Evolutionary conservation across 1,140 invertebrate genomes (phyloP), one percentile per base, ranked within the genome.

Genomic region (Scaptomyza montana): DNA sequence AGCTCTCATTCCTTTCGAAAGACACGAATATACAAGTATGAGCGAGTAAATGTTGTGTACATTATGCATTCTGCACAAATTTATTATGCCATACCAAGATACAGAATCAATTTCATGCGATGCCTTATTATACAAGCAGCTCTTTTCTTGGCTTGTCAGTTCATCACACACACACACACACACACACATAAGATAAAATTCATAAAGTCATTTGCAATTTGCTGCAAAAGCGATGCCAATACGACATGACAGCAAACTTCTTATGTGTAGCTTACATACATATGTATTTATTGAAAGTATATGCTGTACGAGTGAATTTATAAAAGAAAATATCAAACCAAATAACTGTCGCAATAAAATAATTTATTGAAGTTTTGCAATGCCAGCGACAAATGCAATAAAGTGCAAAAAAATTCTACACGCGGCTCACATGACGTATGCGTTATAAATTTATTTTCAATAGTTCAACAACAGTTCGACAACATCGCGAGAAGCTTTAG

Each of bases 261-360:
- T 62, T 65, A 36, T n/a, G n/a, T n/a, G n/a, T n/a, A n/a, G n/a
- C n/a, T n/a, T n/a, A n/a, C n/a, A n/a, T 33, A 9, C 25, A 5
- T 30, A 9, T 16, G 16, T 53, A 46, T 13, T 25, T 25, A 25
- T 21, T 21, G 21, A 21, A 60, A 30, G 30, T 59, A 30, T 36
- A 4, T 63, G 65, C 59, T 61, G 60, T 61, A 62, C 66, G 66
- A 89, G 65, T 75, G 70, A 84, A 80, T 84, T 80, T 77, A 78
- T 84, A 84, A 84, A 62, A 56, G 62, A 45, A 25, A 41, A 61
- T 39, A 57, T 19, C 51, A 60, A 87, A 68, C 69, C 77, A 77
- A 87, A 90, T 90, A 90, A 90, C 89, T 87, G 87, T 90, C 87
- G 87, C 87, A 87, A 90, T 90, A 90, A 90, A 90, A 90, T 90